Evolutionary conservation across 1,140 invertebrate species (phyloP).

Genomic region (Drosophila sechellia): DNA sequence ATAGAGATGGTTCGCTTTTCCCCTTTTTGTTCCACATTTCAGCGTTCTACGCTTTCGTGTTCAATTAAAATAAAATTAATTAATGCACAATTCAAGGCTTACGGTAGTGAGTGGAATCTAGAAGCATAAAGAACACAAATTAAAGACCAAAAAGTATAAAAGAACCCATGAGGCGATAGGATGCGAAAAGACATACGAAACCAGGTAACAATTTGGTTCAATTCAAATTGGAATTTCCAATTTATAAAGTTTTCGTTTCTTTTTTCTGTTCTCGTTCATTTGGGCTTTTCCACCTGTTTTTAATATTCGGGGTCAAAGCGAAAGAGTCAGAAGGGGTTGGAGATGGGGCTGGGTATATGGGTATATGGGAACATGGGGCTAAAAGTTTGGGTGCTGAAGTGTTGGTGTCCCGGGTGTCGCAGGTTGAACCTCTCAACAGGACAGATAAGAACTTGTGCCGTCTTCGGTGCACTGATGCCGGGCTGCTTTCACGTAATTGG

Average conservation of each 20-base stretch:
- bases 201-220: constrained; percentile 35
- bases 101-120: constrained; percentile 79
- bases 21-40: constrained; percentile 29
- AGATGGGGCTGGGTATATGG: background rate
- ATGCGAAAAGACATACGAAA: constrained; percentile 43
- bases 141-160: constrained; percentile 78
- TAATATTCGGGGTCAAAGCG: constrained; percentile 35
- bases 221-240: constrained; percentile 65
- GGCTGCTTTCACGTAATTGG: constrained; percentile 45
- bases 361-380: background rate
- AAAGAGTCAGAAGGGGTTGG: constrained; percentile 11
- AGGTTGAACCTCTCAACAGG: constrained; percentile 11
- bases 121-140: constrained; percentile 81
- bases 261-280: constrained; percentile 23
- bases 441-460: constrained; percentile 33
- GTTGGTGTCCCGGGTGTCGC: constrained; percentile 25
- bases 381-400: constrained; percentile 1
- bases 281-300: constrained; percentile 33
- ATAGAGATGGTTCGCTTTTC: constrained; percentile 20
- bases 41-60: constrained; percentile 58
- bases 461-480: constrained; percentile 41
- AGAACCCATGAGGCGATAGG: constrained; percentile 51
- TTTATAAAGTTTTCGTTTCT: constrained; percentile 41
- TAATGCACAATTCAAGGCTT: constrained; percentile 79
- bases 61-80: constrained; percentile 82